Percentiles rank a stretch among this genome's conserved stretches.
These are phyloP conservation scores for Hydrozoanthus tunicans DNA, from an alignment of 64 coral and sea anemone genomes.

Conservation along the genomic window DNA sequence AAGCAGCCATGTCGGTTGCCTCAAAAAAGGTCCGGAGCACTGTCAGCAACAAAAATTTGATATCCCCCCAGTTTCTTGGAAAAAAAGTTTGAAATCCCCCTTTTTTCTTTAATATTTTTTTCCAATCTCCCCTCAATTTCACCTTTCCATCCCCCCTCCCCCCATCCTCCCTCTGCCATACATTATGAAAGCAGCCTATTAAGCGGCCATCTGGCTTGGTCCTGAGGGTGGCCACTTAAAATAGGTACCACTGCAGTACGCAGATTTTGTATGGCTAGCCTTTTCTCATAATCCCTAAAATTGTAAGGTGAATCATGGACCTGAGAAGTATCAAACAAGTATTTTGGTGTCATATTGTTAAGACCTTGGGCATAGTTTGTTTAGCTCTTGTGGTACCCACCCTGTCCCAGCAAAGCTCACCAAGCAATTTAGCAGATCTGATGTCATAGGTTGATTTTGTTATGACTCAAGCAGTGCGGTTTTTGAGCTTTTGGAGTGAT, in stretches of 20 bases:
- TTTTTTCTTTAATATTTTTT: neutral
- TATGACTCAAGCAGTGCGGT: slow-evolving; percentile 35
- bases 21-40: neutral
- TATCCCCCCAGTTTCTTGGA: slow-evolving; percentile 9
- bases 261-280: slow-evolving; percentile 38
- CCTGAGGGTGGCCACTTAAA: neutral
- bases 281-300: slow-evolving; percentile 24
- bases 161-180: slow-evolving; percentile 7
- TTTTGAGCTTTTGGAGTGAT: slow-evolving; percentile 30
- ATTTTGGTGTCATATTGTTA: slow-evolving; percentile 40
- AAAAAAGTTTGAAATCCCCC: too few species aligned
- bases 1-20: neutral
- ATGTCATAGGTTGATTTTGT: slow-evolving; percentile 41
- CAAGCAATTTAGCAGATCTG: slow-evolving; percentile 41
- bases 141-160: neutral
- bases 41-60: slow-evolving; percentile 34
- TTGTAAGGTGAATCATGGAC: slow-evolving; percentile 29
- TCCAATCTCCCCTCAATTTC: neutral
- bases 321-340: slow-evolving; percentile 33
- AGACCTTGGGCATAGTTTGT: slow-evolving; percentile 33
- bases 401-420: slow-evolving; percentile 30
- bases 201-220: neutral
- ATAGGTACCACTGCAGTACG: slow-evolving; percentile 34
- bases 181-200: slow-evolving; percentile 32
- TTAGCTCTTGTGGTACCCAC: slow-evolving; percentile 35